These are phyloP conservation scores for Hoplodrina blanda DNA, from an alignment of 2,888 invertebrate species.

Conservation along the genomic window DNA sequence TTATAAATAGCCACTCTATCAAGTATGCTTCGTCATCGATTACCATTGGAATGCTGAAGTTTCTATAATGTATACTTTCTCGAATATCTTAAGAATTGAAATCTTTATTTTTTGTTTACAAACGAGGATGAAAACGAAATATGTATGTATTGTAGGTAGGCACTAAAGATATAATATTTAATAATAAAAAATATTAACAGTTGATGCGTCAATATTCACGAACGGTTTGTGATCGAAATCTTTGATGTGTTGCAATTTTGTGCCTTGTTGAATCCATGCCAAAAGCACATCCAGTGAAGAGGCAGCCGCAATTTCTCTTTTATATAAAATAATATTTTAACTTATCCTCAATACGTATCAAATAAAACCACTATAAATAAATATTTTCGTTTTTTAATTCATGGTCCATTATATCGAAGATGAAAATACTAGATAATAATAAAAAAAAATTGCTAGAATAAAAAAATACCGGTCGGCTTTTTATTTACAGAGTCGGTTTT, in stretches of 20 bases:
- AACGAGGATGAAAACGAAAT: too few species aligned
- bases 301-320: slow-evolving; percentile 1
- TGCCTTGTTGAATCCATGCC: slow-evolving; percentile 36
- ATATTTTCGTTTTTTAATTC: neutral
- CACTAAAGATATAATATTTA: too few species aligned
- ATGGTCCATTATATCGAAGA: neutral
- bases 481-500: slow-evolving; percentile 15
- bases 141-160: too few species aligned
- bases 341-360: neutral
- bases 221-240: slow-evolving; percentile 15
- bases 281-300: slow-evolving; percentile 8
- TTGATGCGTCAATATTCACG: slow-evolving; percentile 8
- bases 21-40: slow-evolving; percentile 72
- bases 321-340: too few species aligned
- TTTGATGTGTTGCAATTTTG: slow-evolving; percentile 18
- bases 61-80: slow-evolving; percentile 49
- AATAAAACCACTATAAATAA: neutral
- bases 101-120: neutral
- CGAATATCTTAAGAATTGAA: slow-evolving; percentile 22
- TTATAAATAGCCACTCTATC: slow-evolving; percentile 56
- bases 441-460: neutral
- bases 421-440: neutral
- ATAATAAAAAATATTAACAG: neutral
- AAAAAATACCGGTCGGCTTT: slow-evolving; percentile 11
- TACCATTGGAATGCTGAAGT: slow-evolving; percentile 52